A percentile compares a stretch with the other conserved stretches of the same genome.
Conservation (phyloP, 2,797 vertebrate species). For the Gymnoscopelus microlampas region DNA sequence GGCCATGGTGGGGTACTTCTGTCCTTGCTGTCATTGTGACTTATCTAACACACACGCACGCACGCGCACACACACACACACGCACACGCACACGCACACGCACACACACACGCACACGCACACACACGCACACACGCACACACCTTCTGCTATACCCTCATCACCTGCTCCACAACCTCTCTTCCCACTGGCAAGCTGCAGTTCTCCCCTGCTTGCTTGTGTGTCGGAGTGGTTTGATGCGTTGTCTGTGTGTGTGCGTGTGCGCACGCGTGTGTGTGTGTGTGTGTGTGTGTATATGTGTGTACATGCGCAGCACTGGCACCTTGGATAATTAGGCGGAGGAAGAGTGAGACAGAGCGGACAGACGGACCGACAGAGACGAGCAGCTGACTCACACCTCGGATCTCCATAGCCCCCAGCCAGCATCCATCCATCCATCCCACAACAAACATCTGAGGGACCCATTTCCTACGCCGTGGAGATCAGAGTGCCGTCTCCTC, state of each 20-base stretch:
- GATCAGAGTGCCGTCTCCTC: slow-evolving; percentile 74
- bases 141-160: too few relatives aligned
- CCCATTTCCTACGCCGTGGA: slow-evolving; percentile 64
- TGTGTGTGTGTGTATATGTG: slow-evolving; percentile 1
- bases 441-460: slow-evolving; percentile 74
- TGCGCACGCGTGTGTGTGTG: not conserved
- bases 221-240: not conserved
- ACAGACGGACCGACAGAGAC: not conserved
- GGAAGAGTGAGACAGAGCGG: not conserved
- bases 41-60: not conserved
- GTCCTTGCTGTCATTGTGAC: not conserved
- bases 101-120: too few relatives aligned
- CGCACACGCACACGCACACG: too few relatives aligned
- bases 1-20: not conserved
- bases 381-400: slow-evolving; percentile 14
- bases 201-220: slow-evolving; percentile 16
- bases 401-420: slow-evolving; percentile 8
- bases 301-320: slow-evolving; percentile 27
- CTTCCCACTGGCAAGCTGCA: not conserved
- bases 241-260: slow-evolving; percentile 10
- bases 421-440: slow-evolving; percentile 59
- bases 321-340: slow-evolving; percentile 50
- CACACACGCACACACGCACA: too few relatives aligned
- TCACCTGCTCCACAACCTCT: not conserved
- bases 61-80: too few relatives aligned